Conservation (phyloP, 2,888 invertebrate genomes). For the Calliopum simillimum region DNA sequence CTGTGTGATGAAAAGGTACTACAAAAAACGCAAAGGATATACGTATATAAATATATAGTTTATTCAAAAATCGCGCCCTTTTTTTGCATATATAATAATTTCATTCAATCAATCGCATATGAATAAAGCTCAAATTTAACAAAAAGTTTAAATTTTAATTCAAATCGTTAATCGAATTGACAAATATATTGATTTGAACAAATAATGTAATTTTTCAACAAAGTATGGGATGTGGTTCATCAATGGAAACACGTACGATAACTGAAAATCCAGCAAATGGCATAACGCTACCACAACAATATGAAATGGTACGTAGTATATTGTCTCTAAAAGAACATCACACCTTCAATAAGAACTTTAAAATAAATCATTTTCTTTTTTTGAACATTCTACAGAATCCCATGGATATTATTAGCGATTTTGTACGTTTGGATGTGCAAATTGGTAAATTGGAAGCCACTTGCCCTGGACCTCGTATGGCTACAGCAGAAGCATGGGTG, state of each 20-base stretch:
- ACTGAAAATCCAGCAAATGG: constrained; percentile 43
- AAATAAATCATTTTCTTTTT: background rate
- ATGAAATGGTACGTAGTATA: constrained; percentile 42
- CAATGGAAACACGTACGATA: constrained; percentile 55
- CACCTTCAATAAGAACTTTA: background rate
- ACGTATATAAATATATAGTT: background rate
- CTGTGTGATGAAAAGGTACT: constrained; percentile 13
- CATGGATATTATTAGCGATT: constrained; percentile 58
- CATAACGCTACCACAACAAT: constrained; percentile 46
- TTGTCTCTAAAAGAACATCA: too few species aligned
- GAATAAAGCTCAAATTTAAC: constrained; percentile 9
- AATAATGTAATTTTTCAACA: too few species aligned
- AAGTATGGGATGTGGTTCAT: constrained; percentile 61
- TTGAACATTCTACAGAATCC: constrained; percentile 39
- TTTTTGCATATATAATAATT: background rate
- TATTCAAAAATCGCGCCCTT: background rate
- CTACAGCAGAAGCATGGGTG: constrained; percentile 65
- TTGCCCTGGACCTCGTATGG: constrained; percentile 64
- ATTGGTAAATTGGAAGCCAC: constrained; percentile 61
- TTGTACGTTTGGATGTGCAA: constrained; percentile 61
- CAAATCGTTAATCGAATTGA: too few species aligned
- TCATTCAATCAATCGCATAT: background rate
- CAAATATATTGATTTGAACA: too few species aligned
- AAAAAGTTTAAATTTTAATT: too few species aligned
- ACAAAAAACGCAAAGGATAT: background rate